Percentiles rank a stretch among this genome's conserved stretches.
Conservation (phyloP, 2,113 vertebrate species). For the Odocoileus hemionus region DNA sequence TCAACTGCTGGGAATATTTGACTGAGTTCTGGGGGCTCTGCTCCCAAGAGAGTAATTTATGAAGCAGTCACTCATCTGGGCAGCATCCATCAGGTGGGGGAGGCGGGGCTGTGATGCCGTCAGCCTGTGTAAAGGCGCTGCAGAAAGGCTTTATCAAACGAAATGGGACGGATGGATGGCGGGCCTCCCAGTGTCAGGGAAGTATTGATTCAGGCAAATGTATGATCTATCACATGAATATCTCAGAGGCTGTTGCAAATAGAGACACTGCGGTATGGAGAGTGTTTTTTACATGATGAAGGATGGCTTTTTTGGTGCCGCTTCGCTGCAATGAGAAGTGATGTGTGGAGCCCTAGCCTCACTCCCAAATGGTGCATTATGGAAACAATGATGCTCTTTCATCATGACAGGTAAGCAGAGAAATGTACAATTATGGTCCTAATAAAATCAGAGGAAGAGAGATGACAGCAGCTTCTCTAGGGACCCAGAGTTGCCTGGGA, state of each 20-base stretch:
- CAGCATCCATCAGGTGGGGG: constrained; percentile 55
- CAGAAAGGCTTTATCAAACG: constrained; percentile 66
- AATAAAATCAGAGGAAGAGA: not conserved
- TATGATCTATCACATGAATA: constrained; percentile 72
- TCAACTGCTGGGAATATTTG: not conserved
- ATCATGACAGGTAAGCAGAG: constrained; percentile 10
- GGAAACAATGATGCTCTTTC: constrained; percentile 42
- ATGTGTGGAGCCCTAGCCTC: not conserved
- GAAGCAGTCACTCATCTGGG: constrained; percentile 47
- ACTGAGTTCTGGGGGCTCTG: constrained; percentile 38
- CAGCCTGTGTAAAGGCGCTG: constrained; percentile 56
- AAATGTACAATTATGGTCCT: not conserved
- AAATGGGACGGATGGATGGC: constrained; percentile 60
- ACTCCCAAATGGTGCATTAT: not conserved
- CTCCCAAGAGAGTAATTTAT: constrained; percentile 67
- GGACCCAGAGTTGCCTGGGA: not conserved
- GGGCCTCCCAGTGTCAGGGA: constrained; percentile 52
- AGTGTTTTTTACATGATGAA: constrained; percentile 19
- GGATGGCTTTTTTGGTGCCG: constrained; percentile 48
- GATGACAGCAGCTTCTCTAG: not conserved
- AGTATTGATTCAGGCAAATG: constrained; percentile 75
- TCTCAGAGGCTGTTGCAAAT: constrained; percentile 59
- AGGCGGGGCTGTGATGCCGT: constrained; percentile 66
- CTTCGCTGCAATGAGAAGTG: constrained; percentile 34
- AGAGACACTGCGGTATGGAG: constrained; percentile 34